Evolutionary conservation across 2,113 vertebrate species (phyloP).

Genomic region (Amphiprion percula): DNA sequence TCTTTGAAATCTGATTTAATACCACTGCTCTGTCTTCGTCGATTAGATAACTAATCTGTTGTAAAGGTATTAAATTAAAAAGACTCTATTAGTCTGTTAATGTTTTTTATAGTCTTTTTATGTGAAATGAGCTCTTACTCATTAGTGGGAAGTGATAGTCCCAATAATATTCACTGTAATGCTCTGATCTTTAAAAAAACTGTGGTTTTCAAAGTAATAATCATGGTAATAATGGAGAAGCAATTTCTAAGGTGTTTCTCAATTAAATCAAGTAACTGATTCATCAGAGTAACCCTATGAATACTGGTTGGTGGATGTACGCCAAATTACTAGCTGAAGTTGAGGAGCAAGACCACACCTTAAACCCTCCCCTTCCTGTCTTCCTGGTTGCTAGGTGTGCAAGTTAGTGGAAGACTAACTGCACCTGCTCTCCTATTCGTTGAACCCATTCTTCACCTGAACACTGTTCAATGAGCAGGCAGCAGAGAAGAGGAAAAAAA

Average conservation of each 20-base stretch:
- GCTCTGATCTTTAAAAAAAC: slow-evolving; percentile 34
- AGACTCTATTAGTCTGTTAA: slow-evolving; percentile 40
- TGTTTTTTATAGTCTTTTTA: slow-evolving; percentile 48
- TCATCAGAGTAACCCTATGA: slow-evolving; percentile 22
- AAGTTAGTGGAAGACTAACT: too few relatives aligned
- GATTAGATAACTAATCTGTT: slow-evolving; percentile 45
- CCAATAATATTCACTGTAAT: slow-evolving; percentile 28
- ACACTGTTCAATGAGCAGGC: too few relatives aligned
- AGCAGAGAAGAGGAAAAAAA: too few relatives aligned
- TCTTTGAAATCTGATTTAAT: slow-evolving; percentile 24
- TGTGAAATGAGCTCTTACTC: slow-evolving; percentile 28
- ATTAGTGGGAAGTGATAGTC: slow-evolving; percentile 31
- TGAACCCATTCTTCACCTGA: too few relatives aligned
- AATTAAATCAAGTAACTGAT: slow-evolving; percentile 36
- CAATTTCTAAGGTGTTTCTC: background rate
- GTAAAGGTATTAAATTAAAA: slow-evolving; percentile 14
- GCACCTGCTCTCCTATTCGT: too few relatives aligned
- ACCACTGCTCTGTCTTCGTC: background rate
- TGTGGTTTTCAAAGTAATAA: slow-evolving; percentile 31
- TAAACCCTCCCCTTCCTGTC: too few relatives aligned
- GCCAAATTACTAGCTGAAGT: too few relatives aligned
- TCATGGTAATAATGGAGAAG: slow-evolving; percentile 9
- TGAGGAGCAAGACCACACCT: too few relatives aligned
- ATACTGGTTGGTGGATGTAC: background rate
- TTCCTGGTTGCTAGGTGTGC: too few relatives aligned